Conservation (phyloP, 2,888 invertebrate genomes). For the Heterodera filipjevi region DNA sequence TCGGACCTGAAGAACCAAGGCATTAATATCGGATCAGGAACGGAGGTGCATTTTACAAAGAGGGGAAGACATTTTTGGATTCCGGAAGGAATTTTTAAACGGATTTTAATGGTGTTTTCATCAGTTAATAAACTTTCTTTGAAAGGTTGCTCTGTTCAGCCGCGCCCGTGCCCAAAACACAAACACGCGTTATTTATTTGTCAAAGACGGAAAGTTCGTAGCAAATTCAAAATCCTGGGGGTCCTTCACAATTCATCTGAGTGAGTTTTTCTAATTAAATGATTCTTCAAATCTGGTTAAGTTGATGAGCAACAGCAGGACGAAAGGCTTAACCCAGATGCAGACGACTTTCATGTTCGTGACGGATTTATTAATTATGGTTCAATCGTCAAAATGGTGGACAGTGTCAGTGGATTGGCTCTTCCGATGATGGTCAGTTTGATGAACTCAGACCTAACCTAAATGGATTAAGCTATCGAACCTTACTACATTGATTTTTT, state of each 20-base stretch:
- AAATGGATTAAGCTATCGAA: too few species aligned
- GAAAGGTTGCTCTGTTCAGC: slow-evolving; percentile 88
- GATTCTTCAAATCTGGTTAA: not conserved
- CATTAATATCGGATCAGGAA: slow-evolving; percentile 85
- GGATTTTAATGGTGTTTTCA: too few species aligned
- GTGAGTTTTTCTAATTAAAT: slow-evolving; percentile 67
- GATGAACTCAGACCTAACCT: too few species aligned
- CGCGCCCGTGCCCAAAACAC: slow-evolving; percentile 98
- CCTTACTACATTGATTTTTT: too few species aligned
- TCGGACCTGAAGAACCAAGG: slow-evolving; percentile 26
- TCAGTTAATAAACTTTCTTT: not conserved
- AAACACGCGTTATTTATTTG: slow-evolving; percentile 95
- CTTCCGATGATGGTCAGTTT: slow-evolving; percentile 79
- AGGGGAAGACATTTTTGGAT: not conserved
- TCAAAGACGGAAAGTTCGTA: slow-evolving; percentile 97
- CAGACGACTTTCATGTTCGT: slow-evolving; percentile 38
- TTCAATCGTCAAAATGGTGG: slow-evolving; percentile 96
- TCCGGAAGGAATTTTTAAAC: too few species aligned
- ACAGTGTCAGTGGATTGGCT: slow-evolving; percentile 98
- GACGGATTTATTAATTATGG: slow-evolving; percentile 84
- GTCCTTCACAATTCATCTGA: slow-evolving; percentile 94
- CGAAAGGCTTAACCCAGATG: slow-evolving; percentile 21
- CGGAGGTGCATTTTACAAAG: slow-evolving; percentile 78
- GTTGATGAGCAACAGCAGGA: slow-evolving; percentile 30
- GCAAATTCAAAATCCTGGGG: slow-evolving; percentile 99